Percentiles rank a stretch among this genome's conserved stretches.
Conservation (phyloP, 2,888 invertebrate genomes). For the Trissolcus brochymenae region DNA sequence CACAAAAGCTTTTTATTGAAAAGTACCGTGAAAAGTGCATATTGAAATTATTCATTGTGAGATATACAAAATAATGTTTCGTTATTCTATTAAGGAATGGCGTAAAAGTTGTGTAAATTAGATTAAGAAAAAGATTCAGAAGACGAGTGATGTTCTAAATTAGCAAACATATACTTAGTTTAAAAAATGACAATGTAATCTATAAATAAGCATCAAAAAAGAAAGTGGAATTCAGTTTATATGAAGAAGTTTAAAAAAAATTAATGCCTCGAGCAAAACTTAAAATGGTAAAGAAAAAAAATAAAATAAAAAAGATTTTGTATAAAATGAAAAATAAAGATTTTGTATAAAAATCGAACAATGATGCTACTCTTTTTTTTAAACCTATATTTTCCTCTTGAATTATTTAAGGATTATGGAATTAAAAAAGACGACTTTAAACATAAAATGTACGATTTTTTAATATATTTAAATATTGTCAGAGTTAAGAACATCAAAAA, state of each 20-base stretch:
- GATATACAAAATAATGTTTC: constrained; percentile 23
- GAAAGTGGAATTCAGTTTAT: constrained; percentile 31
- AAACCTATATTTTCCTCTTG: too few relatives aligned
- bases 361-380: too few relatives aligned
- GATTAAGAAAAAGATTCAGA: constrained; percentile 21
- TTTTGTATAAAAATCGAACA: background rate
- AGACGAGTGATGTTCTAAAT: constrained; percentile 28
- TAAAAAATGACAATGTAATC: constrained; percentile 13
- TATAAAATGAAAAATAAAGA: constrained; percentile 18
- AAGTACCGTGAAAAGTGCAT: constrained; percentile 38
- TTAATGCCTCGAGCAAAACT: constrained; percentile 45
- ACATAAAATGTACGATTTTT: constrained; percentile 58
- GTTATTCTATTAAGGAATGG: constrained; percentile 9
- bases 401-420: background rate
- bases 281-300: constrained; percentile 38
- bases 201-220: constrained; percentile 1
- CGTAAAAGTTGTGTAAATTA: constrained; percentile 32
- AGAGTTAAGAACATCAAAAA: constrained; percentile 68
- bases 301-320: constrained; percentile 24
- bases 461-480: constrained; percentile 67
- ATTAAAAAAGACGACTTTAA: constrained; percentile 11
- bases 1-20: constrained; percentile 46
- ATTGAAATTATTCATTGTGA: constrained; percentile 9
- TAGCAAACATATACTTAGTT: constrained; percentile 20
- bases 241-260: constrained; percentile 18